phyloP scores from a whole-genome alignment of 1,140 invertebrate species.

The Drosophila grimshawi region DNA sequence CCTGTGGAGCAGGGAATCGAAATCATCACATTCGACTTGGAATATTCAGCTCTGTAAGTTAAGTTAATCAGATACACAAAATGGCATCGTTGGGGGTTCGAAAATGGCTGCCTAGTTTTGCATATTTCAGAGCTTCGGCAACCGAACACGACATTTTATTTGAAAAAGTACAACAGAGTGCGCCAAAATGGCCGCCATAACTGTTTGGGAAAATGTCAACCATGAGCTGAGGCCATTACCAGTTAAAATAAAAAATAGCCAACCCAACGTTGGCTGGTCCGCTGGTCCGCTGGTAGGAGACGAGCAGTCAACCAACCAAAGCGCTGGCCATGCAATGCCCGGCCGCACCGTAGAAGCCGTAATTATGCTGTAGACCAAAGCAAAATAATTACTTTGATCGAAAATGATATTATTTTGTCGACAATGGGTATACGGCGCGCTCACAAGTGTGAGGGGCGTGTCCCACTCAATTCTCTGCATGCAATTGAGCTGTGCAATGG shows the following conservation, averaged over 20 bases:
- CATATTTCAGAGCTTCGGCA: constrained; percentile 66
- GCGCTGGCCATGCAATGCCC: constrained; percentile 63
- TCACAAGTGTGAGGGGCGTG: constrained; percentile 39
- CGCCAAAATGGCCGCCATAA: constrained; percentile 43
- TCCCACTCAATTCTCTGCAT: constrained; percentile 33
- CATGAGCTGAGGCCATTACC: constrained; percentile 27
- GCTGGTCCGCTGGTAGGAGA: constrained; percentile 18
- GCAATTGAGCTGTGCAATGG: constrained; percentile 47
- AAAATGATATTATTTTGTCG: constrained; percentile 84
- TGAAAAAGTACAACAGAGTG: constrained; percentile 54
- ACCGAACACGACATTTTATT: constrained; percentile 72
- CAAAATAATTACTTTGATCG: constrained; percentile 84
- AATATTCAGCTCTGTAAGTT: neutral
- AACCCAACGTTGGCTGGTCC: neutral
- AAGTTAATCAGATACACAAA: constrained; percentile 47
- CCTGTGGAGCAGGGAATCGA: no score
- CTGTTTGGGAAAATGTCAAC: constrained; percentile 41
- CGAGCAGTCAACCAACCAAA: constrained; percentile 60
- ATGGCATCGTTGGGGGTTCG: constrained; percentile 55
- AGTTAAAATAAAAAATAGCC: constrained; percentile 2
- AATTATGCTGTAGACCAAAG: constrained; percentile 84
- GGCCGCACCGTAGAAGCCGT: constrained; percentile 58
- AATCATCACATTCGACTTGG: no score
- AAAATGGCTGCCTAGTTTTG: constrained; percentile 70
- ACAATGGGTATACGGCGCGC: constrained; percentile 41